Base-by-base conservation (phyloP, 37 sponge, comb jelly and placozoan genomes). In the Bolinopsis microptera region DNA sequence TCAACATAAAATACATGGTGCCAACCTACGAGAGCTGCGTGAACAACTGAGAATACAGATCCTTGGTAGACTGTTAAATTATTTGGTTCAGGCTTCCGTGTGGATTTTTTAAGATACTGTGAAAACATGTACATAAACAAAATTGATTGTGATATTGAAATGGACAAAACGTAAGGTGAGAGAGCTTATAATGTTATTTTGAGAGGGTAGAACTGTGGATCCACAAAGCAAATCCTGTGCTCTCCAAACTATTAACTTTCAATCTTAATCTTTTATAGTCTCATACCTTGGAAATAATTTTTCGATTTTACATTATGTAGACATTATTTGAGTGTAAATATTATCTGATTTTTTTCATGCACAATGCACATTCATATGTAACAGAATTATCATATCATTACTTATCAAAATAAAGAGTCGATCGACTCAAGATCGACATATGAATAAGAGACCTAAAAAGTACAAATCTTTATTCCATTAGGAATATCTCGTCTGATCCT, bases 1-100 rank as follows among this genome's bases (percentile, higher is more conserved):
- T 98, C 93, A 98, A 98, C 96, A 98, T 98, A 86, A 98, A 98
- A 92, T 98, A 98, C 93, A 98, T 98, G 99, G 95, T 98, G 32
- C 99, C 99, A 30, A 98, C 99, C 30, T 98, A 98, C 61, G 99
- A 98, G 93, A 97, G 97, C 24, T 97, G 97, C 93, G 93, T 96
- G 27, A 96, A 94, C 38, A 98, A 97, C 92, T 98, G 92, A 95
- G 92, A 8, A 22, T 37, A 0, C 0, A 32, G 37, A 25, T 33
- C 22, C 32, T 74, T 8, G 27, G 74, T 32, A 38, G 35, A 31
- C 21, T 93, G 75, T 70, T 82, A 23, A 32, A 82, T 82, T 82
- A 23, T 82, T 38, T 82, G 74, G 74, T 22, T 70, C 30, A n/a
- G 25, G 74, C 28, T 26, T 70, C 30, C 2, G 74, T 48, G 61